Percentiles rank a stretch among this genome's conserved stretches.
Conservation (phyloP, 1,140 invertebrate genomes). For the Rhyzopertha dominica region DNA sequence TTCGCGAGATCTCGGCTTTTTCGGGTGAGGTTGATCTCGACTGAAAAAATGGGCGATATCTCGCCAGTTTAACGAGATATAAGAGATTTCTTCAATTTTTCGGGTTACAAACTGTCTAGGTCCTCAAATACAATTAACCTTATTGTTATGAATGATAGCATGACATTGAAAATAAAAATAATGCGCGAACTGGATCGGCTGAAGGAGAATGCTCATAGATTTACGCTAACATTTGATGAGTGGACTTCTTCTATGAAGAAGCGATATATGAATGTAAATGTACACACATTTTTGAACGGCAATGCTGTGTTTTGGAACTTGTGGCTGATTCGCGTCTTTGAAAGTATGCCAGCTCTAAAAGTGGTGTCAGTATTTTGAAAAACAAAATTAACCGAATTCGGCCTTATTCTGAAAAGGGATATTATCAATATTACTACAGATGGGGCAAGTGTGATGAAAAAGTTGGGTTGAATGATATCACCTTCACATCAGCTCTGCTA, state of each 20-base stretch:
- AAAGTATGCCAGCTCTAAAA: constrained; percentile 13
- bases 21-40: too few relatives aligned
- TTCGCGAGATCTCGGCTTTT: too few relatives aligned
- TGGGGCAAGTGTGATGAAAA: constrained; percentile 15
- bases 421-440: constrained; percentile 15
- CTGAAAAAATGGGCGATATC: too few relatives aligned
- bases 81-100: too few relatives aligned
- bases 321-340: constrained; percentile 9
- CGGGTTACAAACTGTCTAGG: too few relatives aligned
- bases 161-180: constrained; percentile 16
- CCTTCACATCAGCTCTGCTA: constrained; percentile 13
- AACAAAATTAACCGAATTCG: constrained; percentile 10
- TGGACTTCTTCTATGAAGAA: constrained; percentile 18
- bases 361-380: constrained; percentile 12
- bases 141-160: too few relatives aligned
- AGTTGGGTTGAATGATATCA: constrained; percentile 11
- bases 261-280: constrained; percentile 15
- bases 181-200: constrained; percentile 10
- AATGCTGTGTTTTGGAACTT: constrained; percentile 9
- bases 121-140: too few relatives aligned
- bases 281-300: constrained; percentile 14
- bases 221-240: constrained; percentile 17
- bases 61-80: too few relatives aligned
- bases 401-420: constrained; percentile 7
- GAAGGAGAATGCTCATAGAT: constrained; percentile 11